These are phyloP conservation scores for Vireo griseus DNA, from an alignment of 2,797 vertebrate genomes.

Conservation along the genomic window DNA sequence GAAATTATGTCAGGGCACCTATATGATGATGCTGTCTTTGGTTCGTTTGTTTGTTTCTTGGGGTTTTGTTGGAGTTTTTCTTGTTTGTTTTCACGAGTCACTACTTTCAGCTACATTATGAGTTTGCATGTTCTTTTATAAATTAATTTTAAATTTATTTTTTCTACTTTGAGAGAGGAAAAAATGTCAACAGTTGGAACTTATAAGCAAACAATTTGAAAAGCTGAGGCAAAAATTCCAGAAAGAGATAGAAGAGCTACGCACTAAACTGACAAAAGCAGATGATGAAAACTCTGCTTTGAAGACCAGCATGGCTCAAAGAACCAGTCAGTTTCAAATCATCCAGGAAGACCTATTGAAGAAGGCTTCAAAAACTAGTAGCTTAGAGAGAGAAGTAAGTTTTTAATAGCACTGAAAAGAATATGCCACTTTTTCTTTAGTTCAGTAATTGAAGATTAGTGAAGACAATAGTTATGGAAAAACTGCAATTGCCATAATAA, in stretches of 20 bases:
- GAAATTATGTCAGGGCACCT: background rate
- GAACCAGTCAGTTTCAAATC: constrained; percentile 84
- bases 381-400: constrained; percentile 84
- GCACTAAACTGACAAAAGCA: constrained; percentile 74
- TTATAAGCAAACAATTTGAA: constrained; percentile 76
- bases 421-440: background rate
- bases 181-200: constrained; percentile 76
- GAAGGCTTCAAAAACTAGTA: constrained; percentile 78
- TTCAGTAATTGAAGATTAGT: background rate
- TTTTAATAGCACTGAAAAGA: background rate
- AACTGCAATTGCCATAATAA: background rate
- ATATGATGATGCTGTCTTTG: background rate
- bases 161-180: constrained; percentile 55
- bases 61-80: background rate
- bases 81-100: background rate
- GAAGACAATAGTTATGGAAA: background rate
- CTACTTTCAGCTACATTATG: background rate
- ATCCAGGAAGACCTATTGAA: constrained; percentile 87
- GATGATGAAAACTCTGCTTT: constrained; percentile 83
- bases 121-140: background rate
- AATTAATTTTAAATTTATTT: background rate
- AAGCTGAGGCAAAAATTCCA: constrained; percentile 76
- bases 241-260: constrained; percentile 74
- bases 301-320: constrained; percentile 85
- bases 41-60: background rate